These are phyloP conservation scores for Alligator sinensis DNA, from an alignment of 2,113 vertebrate genomes.

Conservation along the genomic window DNA sequence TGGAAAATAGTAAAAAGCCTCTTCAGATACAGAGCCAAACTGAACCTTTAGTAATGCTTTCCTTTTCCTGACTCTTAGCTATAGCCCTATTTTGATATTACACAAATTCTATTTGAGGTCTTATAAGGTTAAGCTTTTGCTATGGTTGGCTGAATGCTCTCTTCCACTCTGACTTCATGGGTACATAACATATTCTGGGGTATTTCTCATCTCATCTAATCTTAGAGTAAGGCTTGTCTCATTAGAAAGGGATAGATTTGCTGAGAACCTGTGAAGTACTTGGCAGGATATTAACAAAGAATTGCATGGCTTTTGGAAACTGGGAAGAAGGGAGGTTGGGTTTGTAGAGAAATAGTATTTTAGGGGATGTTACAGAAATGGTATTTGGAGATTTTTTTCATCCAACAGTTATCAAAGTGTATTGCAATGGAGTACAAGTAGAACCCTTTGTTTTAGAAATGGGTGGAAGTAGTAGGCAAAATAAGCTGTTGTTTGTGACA, in stretches of 20 bases:
- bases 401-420: not conserved
- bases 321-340: slow-evolving; percentile 54
- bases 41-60: slow-evolving; percentile 32
- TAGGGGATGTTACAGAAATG: not conserved
- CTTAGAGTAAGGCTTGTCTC: slow-evolving; percentile 56
- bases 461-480: not conserved
- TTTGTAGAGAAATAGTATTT: slow-evolving; percentile 19
- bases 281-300: slow-evolving; percentile 65
- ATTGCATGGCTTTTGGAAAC: slow-evolving; percentile 60
- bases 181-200: slow-evolving; percentile 46
- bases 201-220: slow-evolving; percentile 52
- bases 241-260: slow-evolving; percentile 68
- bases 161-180: slow-evolving; percentile 52
- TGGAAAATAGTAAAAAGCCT: not conserved
- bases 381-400: slow-evolving; percentile 35
- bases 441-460: not conserved
- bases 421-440: not conserved
- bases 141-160: slow-evolving; percentile 39
- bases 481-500: not conserved
- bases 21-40: slow-evolving; percentile 27
- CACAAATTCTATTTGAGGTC: slow-evolving; percentile 47
- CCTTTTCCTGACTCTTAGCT: slow-evolving; percentile 17
- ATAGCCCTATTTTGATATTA: slow-evolving; percentile 24
- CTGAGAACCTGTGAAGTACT: slow-evolving; percentile 71
- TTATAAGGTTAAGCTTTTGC: slow-evolving; percentile 39